Conservation (phyloP, 2,113 vertebrate species). For the Polypterus bichir region DNA sequence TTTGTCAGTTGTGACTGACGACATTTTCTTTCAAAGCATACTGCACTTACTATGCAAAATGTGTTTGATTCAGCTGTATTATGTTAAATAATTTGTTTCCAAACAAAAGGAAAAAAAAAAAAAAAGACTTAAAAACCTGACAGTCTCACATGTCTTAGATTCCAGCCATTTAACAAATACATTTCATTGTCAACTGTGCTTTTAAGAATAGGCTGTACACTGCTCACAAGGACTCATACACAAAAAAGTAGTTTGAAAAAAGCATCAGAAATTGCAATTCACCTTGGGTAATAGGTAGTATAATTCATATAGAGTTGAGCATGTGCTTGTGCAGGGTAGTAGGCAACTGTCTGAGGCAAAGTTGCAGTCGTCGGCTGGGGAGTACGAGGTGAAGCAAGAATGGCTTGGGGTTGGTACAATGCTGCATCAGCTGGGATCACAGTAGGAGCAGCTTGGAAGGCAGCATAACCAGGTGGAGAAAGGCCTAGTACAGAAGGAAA, state of each 20-base stretch:
- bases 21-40: too few species aligned
- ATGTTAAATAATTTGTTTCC: too few species aligned
- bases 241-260: background rate
- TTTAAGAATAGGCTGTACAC: too few species aligned
- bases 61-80: too few species aligned
- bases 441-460: conserved; percentile 68
- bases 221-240: too few species aligned
- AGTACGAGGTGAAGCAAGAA: conserved; percentile 68
- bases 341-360: conserved; percentile 66
- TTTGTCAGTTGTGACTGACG: too few species aligned
- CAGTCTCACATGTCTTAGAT: too few species aligned
- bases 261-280: background rate
- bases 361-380: conserved; percentile 48
- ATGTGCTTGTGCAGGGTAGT: conserved; percentile 74
- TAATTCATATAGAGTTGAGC: conserved; percentile 87
- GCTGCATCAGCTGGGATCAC: conserved; percentile 70
- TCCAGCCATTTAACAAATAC: too few species aligned
- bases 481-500: conserved; percentile 57
- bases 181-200: too few species aligned
- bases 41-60: too few species aligned
- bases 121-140: too few species aligned
- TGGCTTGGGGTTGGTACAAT: conserved; percentile 72
- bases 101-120: too few species aligned
- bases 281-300: conserved; percentile 95
- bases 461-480: conserved; percentile 79